Evolutionary conservation across 2,888 invertebrate genomes (phyloP), one percentile per base, ranked within the genome.

Genomic region (Parnassius glacialis): DNA sequence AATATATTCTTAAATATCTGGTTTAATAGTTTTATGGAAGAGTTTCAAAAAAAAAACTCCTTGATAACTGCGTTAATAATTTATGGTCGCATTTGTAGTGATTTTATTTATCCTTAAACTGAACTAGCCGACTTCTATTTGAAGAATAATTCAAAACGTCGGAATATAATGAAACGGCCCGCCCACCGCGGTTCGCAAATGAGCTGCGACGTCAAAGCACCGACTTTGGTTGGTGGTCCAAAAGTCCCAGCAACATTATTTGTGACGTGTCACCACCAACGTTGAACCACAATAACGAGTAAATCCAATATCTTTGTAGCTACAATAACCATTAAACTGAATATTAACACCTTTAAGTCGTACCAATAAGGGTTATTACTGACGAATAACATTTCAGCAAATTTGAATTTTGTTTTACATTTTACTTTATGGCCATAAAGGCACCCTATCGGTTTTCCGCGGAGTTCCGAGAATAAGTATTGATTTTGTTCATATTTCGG

Each of bases 401-500:
- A 61, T 13, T 59, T 41, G 68, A 59, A 64, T 11, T 25, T 62
- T 60, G 64, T 64, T 66, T 70, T 73, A 72, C 70, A 44, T 74
- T 64, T 64, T 57, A 64, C 61, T 60, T 51, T 75, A 74, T 75
- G 74, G 73, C 75, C 80, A 72, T 84, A 81, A 83, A 80, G 78
- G 78, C 82, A 76, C 80, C 84, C 82, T 87, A 83, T 85, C 84
- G 81, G 79, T 85, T 87, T 87, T 88, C 83, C 87, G 76, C 75
- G 67, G 74, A 69, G 78, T 88, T 86, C 87, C 73, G 65, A 79
- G 88, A 87, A 88, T 67, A 68, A 59, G 65, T 72, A 75, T 76
- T 74, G 79, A 80, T 81, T 81, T 74, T 78, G 76, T 80, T 74
- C 72, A 71, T 75, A 76, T 80, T 82, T 85, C 80, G 82, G 80